These are phyloP conservation scores for Lytechinus pictus DNA, from an alignment of 35 echinoderm and acorn worm species.

Conservation along the genomic window DNA sequence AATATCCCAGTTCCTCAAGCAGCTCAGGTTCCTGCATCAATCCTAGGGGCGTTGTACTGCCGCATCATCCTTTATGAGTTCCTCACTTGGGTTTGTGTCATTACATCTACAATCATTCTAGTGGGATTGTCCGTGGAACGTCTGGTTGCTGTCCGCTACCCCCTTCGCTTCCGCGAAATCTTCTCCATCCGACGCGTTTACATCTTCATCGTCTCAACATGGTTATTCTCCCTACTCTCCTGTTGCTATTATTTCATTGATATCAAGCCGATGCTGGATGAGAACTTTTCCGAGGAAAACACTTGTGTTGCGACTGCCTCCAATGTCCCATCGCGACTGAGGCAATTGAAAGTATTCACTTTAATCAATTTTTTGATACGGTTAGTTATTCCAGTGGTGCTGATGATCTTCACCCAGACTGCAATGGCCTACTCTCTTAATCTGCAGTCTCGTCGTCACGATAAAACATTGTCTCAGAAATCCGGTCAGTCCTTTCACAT, in stretches of 20 bases:
- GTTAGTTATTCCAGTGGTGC: background rate
- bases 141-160: background rate
- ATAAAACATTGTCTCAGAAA: background rate
- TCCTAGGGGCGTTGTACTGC: background rate
- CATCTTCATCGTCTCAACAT: background rate
- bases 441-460: background rate
- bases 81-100: background rate
- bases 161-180: background rate
- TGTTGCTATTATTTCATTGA: background rate
- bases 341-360: background rate
- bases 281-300: background rate
- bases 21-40: background rate
- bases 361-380: background rate
- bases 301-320: background rate
- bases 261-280: background rate
- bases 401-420: background rate
- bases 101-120: background rate
- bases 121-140: background rate
- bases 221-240: background rate
- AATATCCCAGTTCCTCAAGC: background rate
- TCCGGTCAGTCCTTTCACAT: background rate
- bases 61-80: background rate
- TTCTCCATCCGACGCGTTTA: background rate
- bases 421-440: background rate
- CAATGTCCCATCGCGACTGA: background rate